Evolutionary conservation across 2,888 invertebrate species (phyloP).

Genomic region (Eubasilissa splendida): DNA sequence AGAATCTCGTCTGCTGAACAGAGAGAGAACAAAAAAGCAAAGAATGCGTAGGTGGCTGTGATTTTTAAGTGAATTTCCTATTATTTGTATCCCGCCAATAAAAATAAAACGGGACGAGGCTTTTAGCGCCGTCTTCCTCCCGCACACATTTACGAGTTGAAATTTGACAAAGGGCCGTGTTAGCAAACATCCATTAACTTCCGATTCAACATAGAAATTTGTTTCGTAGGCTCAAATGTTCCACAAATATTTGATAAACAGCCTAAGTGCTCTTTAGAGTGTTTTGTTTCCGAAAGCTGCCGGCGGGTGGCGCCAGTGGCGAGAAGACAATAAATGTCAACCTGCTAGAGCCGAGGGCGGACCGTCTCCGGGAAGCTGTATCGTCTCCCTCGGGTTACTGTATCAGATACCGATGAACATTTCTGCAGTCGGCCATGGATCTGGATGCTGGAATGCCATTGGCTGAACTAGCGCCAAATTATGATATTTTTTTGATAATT

Average conservation of each 20-base stretch:
- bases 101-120: conserved; percentile 53
- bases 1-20: too few relatives aligned
- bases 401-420: too few relatives aligned
- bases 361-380: too few relatives aligned
- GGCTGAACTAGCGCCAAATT: too few relatives aligned
- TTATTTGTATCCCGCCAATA: conserved; percentile 36
- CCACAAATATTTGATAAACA: conserved; percentile 59
- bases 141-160: conserved; percentile 41
- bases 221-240: conserved; percentile 57
- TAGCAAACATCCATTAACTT: conserved; percentile 59
- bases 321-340: conserved; percentile 3
- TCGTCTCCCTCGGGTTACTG: too few relatives aligned
- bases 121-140: conserved; percentile 45
- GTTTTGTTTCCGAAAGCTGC: conserved; percentile 53
- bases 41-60: too few relatives aligned
- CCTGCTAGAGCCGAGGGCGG: background rate
- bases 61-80: too few relatives aligned
- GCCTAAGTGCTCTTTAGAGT: conserved; percentile 54
- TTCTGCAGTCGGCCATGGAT: too few relatives aligned
- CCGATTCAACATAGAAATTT: conserved; percentile 58
- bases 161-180: conserved; percentile 57
- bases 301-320: conserved; percentile 38
- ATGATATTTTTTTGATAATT: too few relatives aligned
- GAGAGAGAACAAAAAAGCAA: too few relatives aligned
- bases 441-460: too few relatives aligned